Base-by-base conservation (phyloP, 2,113 vertebrate species). In the Montifringilla adamsi region DNA sequence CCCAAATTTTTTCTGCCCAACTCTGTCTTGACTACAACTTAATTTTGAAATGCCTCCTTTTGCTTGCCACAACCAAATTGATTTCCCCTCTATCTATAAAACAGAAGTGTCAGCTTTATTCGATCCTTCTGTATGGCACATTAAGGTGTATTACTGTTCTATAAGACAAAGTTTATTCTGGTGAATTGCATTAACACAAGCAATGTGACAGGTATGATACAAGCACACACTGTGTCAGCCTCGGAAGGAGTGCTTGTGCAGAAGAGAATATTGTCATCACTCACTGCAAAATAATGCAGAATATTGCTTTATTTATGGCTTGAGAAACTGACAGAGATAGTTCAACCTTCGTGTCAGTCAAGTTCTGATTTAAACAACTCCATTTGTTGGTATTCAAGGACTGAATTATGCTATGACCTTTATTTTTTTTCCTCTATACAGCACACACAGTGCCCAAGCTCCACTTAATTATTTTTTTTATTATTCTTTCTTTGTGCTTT, bases 281-380 rank as follows among this genome's bases (percentile, higher is more conserved):
- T 70, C 50, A 73, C n/a, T n/a, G 50, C 47, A 87, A 84, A 90
- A 81, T 93, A 92, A 66, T 60, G 56, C 27, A 21, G n/a, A 41
- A 12, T 43, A 68, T 49, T 27, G 9, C 37, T 75, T 92, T 83
- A 85, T 85, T 85, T 93, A 79, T 84, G 53, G 53, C 37, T 81
- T 82, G 66, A 64, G 64, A 87, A 95, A 50, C 24, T 47, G 81
- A 44, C 58, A 72, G 79, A 88, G 66, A 50, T 20, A 39, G 83
- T 75, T 89, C 84, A 88, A 76, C 39, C 69, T 75, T 58, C 81
- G 59, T 96, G 93, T 82, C 93, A 87, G 69, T 93, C 44, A 90
- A 89, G 46, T 46, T 47, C 33, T 94, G 90, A 84, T 95, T 89
- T 90, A 89, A 89, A 41, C 39, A 92, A 56, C 73, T 82, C 50